phyloP scores from a whole-genome alignment of 1,140 invertebrate genomes.

The Pseudomyrmex flavicornis region DNA sequence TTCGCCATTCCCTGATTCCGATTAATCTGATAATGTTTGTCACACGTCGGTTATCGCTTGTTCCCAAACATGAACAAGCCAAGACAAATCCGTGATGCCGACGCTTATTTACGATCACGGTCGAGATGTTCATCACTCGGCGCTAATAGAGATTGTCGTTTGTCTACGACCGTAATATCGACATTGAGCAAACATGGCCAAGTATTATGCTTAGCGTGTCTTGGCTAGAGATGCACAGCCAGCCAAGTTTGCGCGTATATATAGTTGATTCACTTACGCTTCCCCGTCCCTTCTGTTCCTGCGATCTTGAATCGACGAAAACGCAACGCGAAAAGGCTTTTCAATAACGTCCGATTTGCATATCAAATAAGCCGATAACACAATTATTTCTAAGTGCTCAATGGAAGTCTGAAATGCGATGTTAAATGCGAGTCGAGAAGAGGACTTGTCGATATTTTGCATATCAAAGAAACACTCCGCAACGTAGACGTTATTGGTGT shows the following conservation, averaged over 20 bases:
- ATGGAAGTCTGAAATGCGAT: slow-evolving; percentile 80
- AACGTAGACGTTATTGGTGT: slow-evolving; percentile 19
- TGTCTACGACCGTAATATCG: slow-evolving; percentile 65
- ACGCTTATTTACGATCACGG: slow-evolving; percentile 35
- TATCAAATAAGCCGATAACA: slow-evolving; percentile 75
- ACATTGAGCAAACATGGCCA: slow-evolving; percentile 68
- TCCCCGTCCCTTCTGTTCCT: slow-evolving; percentile 64
- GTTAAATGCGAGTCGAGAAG: slow-evolving; percentile 72
- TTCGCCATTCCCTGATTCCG: background rate
- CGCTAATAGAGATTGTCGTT: slow-evolving; percentile 76
- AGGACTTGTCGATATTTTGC: slow-evolving; percentile 73
- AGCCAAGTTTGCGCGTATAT: slow-evolving; percentile 43
- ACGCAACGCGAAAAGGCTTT: background rate
- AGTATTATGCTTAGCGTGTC: slow-evolving; percentile 26
- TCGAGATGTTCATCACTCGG: slow-evolving; percentile 15
- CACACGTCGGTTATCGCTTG: background rate
- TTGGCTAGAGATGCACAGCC: slow-evolving; percentile 43
- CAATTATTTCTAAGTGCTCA: slow-evolving; percentile 81
- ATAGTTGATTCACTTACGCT: slow-evolving; percentile 75
- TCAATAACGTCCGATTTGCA: slow-evolving; percentile 72
- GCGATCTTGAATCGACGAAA: slow-evolving; percentile 63
- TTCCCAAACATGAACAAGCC: background rate
- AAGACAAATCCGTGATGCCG: slow-evolving; percentile 21
- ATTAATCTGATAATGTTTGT: slow-evolving; percentile 19
- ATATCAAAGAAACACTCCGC: slow-evolving; percentile 77